phyloP scores from a whole-genome alignment of 35 echinoderm and acorn worm species.

The Stichopus chloronotus region DNA sequence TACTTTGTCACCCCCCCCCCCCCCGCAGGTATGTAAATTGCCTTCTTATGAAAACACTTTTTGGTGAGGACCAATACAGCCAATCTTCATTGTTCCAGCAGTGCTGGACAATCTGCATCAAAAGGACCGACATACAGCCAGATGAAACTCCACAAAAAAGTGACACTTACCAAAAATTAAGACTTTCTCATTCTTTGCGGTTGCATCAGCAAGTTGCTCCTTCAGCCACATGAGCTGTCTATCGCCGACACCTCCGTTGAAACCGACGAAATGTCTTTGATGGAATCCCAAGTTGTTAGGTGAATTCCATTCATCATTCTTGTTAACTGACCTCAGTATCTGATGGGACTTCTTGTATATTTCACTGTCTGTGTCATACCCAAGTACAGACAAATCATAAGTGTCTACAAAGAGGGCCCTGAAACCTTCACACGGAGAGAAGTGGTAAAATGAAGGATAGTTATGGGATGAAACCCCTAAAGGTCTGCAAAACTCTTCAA shows the following conservation, averaged over 20 bases:
- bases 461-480: background rate
- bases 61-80: no score
- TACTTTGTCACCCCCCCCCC: no score
- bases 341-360: slow-evolving; percentile 9
- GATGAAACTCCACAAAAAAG: background rate
- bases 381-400: slow-evolving; percentile 64
- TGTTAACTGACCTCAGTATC: slow-evolving; percentile 55
- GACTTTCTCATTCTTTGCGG: slow-evolving; percentile 56
- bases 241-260: slow-evolving; percentile 70
- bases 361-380: slow-evolving; percentile 43
- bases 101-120: background rate
- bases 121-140: background rate
- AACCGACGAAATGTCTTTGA: slow-evolving; percentile 42
- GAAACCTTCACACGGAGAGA: slow-evolving; percentile 73
- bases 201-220: slow-evolving; percentile 63
- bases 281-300: slow-evolving; percentile 22
- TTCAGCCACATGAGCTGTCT: slow-evolving; percentile 81
- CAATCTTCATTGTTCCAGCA: no score
- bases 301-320: slow-evolving; percentile 62
- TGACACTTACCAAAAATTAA: slow-evolving; percentile 62
- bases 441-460: slow-evolving; percentile 72
- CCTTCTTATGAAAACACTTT: no score
- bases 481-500: background rate
- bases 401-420: slow-evolving; percentile 60
- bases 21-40: no score